A percentile compares a stretch with the other conserved stretches of the same genome.
These are phyloP conservation scores for Scomber scombrus DNA, from an alignment of 2,113 vertebrate species.

Conservation along the genomic window DNA sequence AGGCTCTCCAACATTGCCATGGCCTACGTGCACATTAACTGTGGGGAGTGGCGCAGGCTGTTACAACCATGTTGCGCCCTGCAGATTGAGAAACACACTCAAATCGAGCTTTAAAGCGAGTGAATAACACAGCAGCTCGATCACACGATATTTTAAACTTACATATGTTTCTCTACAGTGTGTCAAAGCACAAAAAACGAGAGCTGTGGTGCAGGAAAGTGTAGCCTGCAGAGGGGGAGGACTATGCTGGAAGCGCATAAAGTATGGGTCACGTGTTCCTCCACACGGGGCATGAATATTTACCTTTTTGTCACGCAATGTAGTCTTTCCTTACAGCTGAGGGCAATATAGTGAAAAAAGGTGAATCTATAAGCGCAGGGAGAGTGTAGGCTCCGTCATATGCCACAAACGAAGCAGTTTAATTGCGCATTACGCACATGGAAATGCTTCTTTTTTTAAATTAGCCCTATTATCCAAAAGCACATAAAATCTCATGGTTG, in stretches of 20 bases:
- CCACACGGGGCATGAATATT: slow-evolving; percentile 79
- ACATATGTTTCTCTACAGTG: background rate
- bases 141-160: background rate
- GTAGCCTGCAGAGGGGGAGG: slow-evolving; percentile 58
- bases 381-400: background rate
- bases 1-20: slow-evolving; percentile 74
- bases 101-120: slow-evolving; percentile 15
- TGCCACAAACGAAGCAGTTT: background rate
- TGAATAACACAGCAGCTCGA: slow-evolving; percentile 10
- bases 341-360: slow-evolving; percentile 1
- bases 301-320: slow-evolving; percentile 83
- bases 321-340: slow-evolving; percentile 50
- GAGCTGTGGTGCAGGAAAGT: slow-evolving; percentile 52
- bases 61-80: slow-evolving; percentile 66
- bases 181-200: background rate
- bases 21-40: slow-evolving; percentile 76
- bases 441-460: background rate
- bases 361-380: slow-evolving; percentile 17
- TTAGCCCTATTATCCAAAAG: slow-evolving; percentile 3
- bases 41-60: slow-evolving; percentile 78
- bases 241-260: slow-evolving; percentile 64
- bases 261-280: slow-evolving; percentile 79
- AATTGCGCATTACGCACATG: slow-evolving; percentile 9
- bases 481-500: background rate
- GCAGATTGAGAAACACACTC: slow-evolving; percentile 34